phyloP scores from a whole-genome alignment of 2,113 vertebrate genomes.

The Oostethus manadensis region DNA sequence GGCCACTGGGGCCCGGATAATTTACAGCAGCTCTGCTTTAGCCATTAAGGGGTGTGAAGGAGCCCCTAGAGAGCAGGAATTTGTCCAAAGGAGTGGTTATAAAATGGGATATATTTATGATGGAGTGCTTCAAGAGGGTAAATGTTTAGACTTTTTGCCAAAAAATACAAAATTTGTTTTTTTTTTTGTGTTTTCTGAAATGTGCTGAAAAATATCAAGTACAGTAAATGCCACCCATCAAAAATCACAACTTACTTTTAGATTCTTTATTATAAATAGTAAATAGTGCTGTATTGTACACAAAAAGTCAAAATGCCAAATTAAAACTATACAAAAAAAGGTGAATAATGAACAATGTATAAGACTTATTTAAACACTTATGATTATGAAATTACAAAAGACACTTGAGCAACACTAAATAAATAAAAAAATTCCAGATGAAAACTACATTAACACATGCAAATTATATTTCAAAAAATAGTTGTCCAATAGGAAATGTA shows the following conservation, averaged over 20 bases:
- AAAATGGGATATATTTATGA: constrained; percentile 71
- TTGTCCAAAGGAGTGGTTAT: constrained; percentile 69
- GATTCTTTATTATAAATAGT: constrained; percentile 79
- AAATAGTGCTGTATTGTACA: constrained; percentile 80
- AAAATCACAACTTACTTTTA: constrained; percentile 39
- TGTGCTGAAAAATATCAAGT: neutral
- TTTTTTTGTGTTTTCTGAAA: neutral
- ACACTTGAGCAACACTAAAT: constrained; percentile 57
- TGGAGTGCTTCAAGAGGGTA: constrained; percentile 75
- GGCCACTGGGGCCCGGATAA: constrained; percentile 75
- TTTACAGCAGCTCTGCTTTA: constrained; percentile 84
- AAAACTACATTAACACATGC: constrained; percentile 47
- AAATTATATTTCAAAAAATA: constrained; percentile 17
- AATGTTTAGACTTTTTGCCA: too few relatives aligned
- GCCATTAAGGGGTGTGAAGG: constrained; percentile 87
- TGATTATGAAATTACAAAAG: constrained; percentile 25
- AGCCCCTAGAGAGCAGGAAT: constrained; percentile 75
- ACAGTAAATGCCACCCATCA: constrained; percentile 19
- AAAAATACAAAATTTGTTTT: neutral
- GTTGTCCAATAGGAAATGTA: constrained; percentile 41
- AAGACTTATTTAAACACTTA: constrained; percentile 56
- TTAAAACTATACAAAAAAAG: constrained; percentile 51
- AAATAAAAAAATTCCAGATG: constrained; percentile 59
- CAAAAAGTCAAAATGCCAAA: constrained; percentile 58
- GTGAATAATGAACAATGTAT: constrained; percentile 48